Evolutionary conservation across 2,888 invertebrate species (phyloP), one percentile per base, ranked within the genome.

Genomic region (Tupiocoris notatus): DNA sequence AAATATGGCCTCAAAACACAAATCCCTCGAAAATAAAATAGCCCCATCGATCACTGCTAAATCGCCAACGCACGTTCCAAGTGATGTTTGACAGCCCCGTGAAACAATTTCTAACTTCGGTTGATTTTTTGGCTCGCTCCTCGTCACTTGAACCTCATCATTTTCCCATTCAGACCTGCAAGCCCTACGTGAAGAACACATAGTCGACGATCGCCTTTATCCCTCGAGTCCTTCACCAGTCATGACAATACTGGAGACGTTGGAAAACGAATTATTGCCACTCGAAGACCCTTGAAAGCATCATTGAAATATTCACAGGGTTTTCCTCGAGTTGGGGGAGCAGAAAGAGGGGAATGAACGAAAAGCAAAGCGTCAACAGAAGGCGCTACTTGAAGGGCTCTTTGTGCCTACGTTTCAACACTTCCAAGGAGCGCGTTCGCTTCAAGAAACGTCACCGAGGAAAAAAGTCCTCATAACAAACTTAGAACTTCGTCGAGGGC

Each of bases 271-370:
- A 39, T 39, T 24, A 65, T 65, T 65, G 39, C 65, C 65, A 39
- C 65, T 65, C 25, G 65, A 65, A 65, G 39, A 12, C 25, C 12
- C 65, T 65, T 65, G 65, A 39, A 65, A 65, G 65, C 18, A 39
- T n/a, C 39, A 65, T 65, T 65, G 39, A 65, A 65, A 65, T 65
- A 16, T 39, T 24, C 25, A 65, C 39, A 2, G 65, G 39, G 16
- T 25, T 65, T 65, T 65, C 39, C 39, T 39, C 18, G 1, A 1
- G 6, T n/a, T 16, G 23, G 1, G 7, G 64, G 39, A 39, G 39
- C 6, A 39, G 39, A 7, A 39, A 3, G 12, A 12, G 12, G 39
- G 12, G 39, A 12, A 12, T 3, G 12, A 39, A 39, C 39, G 39
- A 39, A 39, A 39, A 39, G 39, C 39, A 39, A 39, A 39, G 39